A percentile compares a stretch with the other conserved stretches of the same genome.
Evolutionary conservation across 2,113 vertebrate genomes (phyloP).

Genomic region (Pelodiscus sinensis): DNA sequence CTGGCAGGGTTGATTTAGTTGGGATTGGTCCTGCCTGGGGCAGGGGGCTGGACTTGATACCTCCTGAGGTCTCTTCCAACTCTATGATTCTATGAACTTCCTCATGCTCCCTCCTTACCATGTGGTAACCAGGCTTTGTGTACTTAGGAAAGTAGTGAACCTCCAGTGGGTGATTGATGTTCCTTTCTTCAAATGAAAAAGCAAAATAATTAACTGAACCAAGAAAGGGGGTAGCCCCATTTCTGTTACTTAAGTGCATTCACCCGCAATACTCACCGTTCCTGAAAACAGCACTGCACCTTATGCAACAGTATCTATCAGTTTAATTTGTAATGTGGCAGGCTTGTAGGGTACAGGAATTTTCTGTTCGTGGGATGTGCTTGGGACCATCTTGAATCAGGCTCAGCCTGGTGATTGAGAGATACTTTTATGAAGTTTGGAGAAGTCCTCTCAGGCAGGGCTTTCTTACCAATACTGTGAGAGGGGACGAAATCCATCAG

Average conservation of each 20-base stretch:
- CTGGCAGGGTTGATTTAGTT: no score
- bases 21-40: no score
- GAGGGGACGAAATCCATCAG: neutral
- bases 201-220: neutral
- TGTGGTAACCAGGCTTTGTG: neutral
- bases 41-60: no score
- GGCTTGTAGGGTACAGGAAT: fast-evolving
- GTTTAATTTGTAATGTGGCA: fast-evolving
- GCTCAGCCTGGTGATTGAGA: neutral
- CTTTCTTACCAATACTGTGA: neutral
- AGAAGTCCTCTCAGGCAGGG: neutral
- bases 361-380: neutral
- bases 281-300: no score
- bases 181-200: neutral
- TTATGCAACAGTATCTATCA: no score
- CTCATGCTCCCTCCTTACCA: neutral
- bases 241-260: no score
- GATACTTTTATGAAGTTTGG: neutral
- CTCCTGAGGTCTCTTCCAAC: no score
- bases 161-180: neutral
- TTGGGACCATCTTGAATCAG: neutral
- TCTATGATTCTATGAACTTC: no score
- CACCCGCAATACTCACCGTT: no score
- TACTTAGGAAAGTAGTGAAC: neutral
- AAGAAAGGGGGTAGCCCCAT: neutral